Conservation (phyloP, 2,888 invertebrate genomes). For the Cephus sareptanus region DNA sequence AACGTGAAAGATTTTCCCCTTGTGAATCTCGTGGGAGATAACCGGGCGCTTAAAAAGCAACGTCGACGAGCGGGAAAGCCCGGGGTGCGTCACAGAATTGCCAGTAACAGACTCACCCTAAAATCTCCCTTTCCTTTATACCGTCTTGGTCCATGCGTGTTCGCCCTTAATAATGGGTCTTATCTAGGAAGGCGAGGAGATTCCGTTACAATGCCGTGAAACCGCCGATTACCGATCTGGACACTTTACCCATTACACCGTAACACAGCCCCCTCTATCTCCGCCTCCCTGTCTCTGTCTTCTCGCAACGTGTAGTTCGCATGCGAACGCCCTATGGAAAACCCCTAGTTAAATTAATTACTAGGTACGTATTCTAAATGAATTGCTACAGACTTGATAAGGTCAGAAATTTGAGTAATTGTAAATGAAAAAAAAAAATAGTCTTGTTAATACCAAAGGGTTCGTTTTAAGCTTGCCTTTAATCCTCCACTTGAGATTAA, state of each 20-base stretch:
- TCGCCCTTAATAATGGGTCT: slow-evolving; percentile 20
- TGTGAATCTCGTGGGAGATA: neutral
- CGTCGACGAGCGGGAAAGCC: neutral
- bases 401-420: neutral
- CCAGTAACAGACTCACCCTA: neutral
- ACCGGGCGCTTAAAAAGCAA: neutral
- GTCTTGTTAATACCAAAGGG: neutral
- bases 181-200: slow-evolving; percentile 21
- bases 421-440: neutral
- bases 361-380: neutral
- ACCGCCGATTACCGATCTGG: slow-evolving; percentile 15
- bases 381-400: neutral
- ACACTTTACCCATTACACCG: slow-evolving; percentile 3
- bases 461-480: neutral
- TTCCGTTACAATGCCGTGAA: slow-evolving; percentile 19
- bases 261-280: neutral
- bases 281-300: neutral
- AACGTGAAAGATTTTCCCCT: neutral
- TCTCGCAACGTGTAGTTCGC: neutral
- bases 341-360: neutral
- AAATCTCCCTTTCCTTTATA: neutral
- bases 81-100: neutral
- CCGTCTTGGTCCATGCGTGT: slow-evolving; percentile 9
- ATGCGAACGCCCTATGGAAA: neutral
- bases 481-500: neutral